phyloP scores from a whole-genome alignment of 2,797 vertebrate species.

The Vipera ursinii region DNA sequence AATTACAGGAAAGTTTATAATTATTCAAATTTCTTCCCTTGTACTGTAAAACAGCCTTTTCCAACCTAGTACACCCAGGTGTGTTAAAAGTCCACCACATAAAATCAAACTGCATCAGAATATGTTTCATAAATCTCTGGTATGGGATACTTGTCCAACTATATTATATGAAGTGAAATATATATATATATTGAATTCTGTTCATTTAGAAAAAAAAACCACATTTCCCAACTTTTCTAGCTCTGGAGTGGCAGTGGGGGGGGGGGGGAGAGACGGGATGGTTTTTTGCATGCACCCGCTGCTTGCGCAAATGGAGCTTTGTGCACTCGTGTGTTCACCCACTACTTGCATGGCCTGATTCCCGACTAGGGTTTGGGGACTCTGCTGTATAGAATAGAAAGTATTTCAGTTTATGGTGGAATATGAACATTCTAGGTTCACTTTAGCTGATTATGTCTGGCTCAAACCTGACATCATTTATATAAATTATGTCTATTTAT shows the following conservation, averaged over 20 bases:
- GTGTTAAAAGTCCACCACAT: not conserved
- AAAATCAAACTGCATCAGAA: not conserved
- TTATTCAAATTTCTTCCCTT: not conserved
- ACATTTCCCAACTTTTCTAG: not conserved
- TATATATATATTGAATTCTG: not conserved
- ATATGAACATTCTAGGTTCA: not conserved
- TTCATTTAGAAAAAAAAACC: not conserved
- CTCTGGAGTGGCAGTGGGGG: rapidly evolving
- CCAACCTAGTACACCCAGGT: not conserved
- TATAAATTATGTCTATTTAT: not conserved
- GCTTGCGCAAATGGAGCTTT: not conserved
- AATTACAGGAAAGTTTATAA: not conserved
- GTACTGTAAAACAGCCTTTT: not conserved
- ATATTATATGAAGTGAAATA: not conserved
- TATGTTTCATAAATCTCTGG: not conserved
- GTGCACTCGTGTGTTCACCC: not conserved
- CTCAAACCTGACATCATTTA: not conserved
- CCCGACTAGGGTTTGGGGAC: not conserved
- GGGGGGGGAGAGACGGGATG: not conserved
- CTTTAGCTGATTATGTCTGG: not conserved
- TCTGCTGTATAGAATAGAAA: too few species aligned
- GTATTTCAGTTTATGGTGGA: not conserved
- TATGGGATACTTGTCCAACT: not conserved
- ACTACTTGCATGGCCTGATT: not conserved
- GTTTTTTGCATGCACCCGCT: not conserved